Base-by-base conservation (phyloP, 2,113 vertebrate genomes). In the Cyanoliseus patagonus region DNA sequence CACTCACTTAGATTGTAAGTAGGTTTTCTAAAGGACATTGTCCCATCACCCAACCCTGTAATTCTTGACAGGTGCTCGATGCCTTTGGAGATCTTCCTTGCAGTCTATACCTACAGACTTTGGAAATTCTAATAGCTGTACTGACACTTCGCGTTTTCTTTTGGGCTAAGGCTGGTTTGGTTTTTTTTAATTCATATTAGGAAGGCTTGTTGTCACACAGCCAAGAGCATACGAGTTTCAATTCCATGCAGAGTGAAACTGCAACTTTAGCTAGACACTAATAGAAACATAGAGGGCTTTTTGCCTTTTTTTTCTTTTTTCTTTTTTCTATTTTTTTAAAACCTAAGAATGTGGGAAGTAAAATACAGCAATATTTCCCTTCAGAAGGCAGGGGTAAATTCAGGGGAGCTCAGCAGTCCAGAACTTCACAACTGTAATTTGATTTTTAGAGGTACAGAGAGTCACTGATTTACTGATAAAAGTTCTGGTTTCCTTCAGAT, bases 211-310 rank as follows among this genome's bases (percentile, higher is more conserved):
- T 88, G 25, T 63, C 69, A 88, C 25, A 28, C 62, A 63, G 20
- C n/a, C 37, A 86, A 85, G 76, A 89, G 42, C 42, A 66, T 27
- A 24, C 17, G 20, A 98, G 97, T 98, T 98, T 98, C 98, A 92
- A 52, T 98, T 98, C 95, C 74, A 5, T 41, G 39, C 69, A 91
- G 97, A 98, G 90, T 57, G 98, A 98, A 98, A 98, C 95, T 96
- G 63, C 53, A 88, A 62, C 53, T 85, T 68, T 28, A 74, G 53
- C 59, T 52, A 27, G 51, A 75, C 4, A 1, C 13, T 57, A 83
- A 80, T 11, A 74, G 76, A 88, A 83, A 80, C 0, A 0, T 11
- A 88, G 20, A 79, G 22, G 0, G 0, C 2, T 13, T 10, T 75
- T 61, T 23, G 3, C 11, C 27, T 8, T 37, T 59, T 46, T 47